Percentiles rank a stretch among this genome's conserved stretches.
Evolutionary conservation across 2,113 vertebrate species (phyloP).

Genomic region (Catharus bicknelli): DNA sequence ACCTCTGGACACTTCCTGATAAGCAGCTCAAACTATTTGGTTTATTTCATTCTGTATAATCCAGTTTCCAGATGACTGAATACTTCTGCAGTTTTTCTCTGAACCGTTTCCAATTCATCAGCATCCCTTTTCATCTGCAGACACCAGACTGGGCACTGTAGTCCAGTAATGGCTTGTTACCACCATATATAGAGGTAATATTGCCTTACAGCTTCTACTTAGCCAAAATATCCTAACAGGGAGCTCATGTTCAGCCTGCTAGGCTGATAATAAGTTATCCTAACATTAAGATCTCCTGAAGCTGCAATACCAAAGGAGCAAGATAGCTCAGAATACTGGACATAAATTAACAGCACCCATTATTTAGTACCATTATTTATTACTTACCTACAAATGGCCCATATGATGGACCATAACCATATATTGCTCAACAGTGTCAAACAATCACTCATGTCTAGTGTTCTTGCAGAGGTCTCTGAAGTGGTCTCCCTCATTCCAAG

Average conservation of each 20-base stretch:
- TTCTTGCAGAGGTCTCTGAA: not conserved
- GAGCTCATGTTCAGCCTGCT: not conserved
- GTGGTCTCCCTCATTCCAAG: not conserved
- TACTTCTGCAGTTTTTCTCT: not conserved
- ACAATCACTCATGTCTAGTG: fast-evolving
- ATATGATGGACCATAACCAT: not conserved
- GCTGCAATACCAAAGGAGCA: not conserved
- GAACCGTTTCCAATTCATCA: not conserved
- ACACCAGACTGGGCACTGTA: not conserved
- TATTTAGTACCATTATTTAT: not conserved
- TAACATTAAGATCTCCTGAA: not conserved
- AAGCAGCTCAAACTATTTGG: not conserved
- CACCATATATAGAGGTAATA: constrained; percentile 11
- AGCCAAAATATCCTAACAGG: not conserved
- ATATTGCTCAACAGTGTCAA: not conserved
- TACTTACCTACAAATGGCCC: not conserved
- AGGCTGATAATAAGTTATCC: not conserved
- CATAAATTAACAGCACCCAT: not conserved
- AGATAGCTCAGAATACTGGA: not conserved
- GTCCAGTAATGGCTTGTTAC: not conserved
- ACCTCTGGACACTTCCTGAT: not conserved
- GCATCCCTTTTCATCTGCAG: not conserved
- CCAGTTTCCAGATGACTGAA: constrained; percentile 1
- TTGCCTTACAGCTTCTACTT: not conserved
- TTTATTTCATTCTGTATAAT: not conserved